Evolutionary conservation across 1,140 invertebrate species (phyloP), one percentile per base, ranked within the genome.

Genomic region (Aradophagus sp.): DNA sequence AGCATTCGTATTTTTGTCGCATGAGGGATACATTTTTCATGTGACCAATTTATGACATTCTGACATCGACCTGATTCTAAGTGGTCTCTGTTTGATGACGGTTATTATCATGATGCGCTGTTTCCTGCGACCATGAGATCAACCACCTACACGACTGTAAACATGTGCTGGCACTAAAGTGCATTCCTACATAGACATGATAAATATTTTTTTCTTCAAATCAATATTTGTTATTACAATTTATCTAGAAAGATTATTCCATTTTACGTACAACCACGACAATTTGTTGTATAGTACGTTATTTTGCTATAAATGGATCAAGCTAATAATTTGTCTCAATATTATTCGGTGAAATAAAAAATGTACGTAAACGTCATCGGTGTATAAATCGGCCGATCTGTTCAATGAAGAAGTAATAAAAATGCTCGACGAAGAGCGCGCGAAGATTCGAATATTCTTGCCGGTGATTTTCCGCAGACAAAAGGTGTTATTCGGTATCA

Each of bases 31-130:
- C 45, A 38, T 44, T 66, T 47, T 58, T 63, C 36, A 62, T 62
- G 11, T 13, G 53, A 52, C 63, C 62, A 63, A 72, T 72, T 72
- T 72, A 44, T 53, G 62, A 56, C 62, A 62, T 73, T 63, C 62
- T 59, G 63, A 67, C 58, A 61, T 71, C 47, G 72, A 75, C 42
- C 81, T 75, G 80, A 71, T 80, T 84, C 80, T 84, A 84, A 86
- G 82, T 84, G 82, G 78, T 80, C 75, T 75, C 59, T 77, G 77
- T 84, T 83, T 86, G 81, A 86, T 86, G 81, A 85, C 80, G 69
- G 82, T 83, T 83, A 86, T 86, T 86, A 86, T 77, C 74, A 79
- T 86, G 81, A 86, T 84, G 79, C 73, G 77, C 81, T 79, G 83
- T 84, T 86, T 86, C 84, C 84, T 82, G 80, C 78, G 82, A 73